Percentiles rank a stretch among this genome's conserved stretches.
Conservation (phyloP, 2,888 invertebrate genomes). For the Phaedon cochleariae region DNA sequence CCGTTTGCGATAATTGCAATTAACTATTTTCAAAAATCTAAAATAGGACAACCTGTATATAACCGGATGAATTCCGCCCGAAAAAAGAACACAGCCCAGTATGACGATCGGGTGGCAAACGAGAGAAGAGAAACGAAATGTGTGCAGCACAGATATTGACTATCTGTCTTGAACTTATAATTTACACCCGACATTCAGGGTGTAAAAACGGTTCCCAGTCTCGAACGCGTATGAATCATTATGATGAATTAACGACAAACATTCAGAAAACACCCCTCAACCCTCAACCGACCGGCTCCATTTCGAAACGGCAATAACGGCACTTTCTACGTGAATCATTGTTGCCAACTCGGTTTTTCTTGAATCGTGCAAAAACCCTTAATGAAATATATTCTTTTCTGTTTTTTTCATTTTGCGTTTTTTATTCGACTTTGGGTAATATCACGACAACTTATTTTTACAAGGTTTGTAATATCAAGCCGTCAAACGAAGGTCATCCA, state of each 20-base stretch:
- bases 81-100: background rate
- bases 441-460: too few species aligned
- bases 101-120: constrained; percentile 14
- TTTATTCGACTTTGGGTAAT: too few species aligned
- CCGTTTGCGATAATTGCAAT: too few species aligned
- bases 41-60: too few species aligned
- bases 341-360: too few species aligned
- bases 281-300: constrained; percentile 53
- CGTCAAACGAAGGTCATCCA: too few species aligned
- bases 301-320: constrained; percentile 38
- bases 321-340: constrained; percentile 29
- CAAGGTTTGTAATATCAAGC: too few species aligned
- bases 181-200: constrained; percentile 63
- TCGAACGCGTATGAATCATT: constrained; percentile 64
- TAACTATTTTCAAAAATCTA: too few species aligned
- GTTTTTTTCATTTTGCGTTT: too few species aligned
- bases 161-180: constrained; percentile 64
- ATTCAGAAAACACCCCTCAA: constrained; percentile 63
- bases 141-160: constrained; percentile 59
- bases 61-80: background rate
- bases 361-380: too few species aligned
- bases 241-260: constrained; percentile 65
- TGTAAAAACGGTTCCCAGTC: constrained; percentile 62
- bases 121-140: constrained; percentile 42
- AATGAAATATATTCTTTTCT: too few species aligned